phyloP scores from a whole-genome alignment of 92 coral and sea anemone species.

The Zoanthus gigantus region DNA sequence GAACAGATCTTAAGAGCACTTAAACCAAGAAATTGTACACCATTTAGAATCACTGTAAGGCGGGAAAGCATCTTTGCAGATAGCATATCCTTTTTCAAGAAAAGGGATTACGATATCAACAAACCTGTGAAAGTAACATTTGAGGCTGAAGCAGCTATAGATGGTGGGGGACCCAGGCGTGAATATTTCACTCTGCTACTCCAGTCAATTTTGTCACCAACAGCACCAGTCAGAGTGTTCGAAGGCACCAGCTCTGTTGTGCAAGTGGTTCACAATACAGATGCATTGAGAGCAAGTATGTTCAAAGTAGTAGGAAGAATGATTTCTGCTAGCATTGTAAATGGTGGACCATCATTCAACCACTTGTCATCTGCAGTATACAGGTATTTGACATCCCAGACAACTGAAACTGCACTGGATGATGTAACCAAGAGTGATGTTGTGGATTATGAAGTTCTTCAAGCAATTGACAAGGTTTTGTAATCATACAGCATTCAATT shows the following conservation, averaged over 20 bases:
- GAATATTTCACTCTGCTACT: conserved; percentile 69
- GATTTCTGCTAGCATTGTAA: conserved; percentile 58
- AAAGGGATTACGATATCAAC: conserved; percentile 32
- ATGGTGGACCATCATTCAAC: conserved; percentile 62
- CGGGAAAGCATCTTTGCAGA: conserved; percentile 49
- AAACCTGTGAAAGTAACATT: conserved; percentile 48
- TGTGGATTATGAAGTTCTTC: conserved; percentile 54
- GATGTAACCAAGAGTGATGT: conserved; percentile 60
- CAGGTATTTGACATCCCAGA: conserved; percentile 42
- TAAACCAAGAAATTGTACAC: conserved; percentile 1
- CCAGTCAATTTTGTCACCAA: conserved; percentile 57
- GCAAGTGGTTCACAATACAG: conserved; percentile 64
- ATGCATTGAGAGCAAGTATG: conserved; percentile 67
- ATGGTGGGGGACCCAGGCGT: conserved; percentile 72
- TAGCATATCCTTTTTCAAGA: conserved; percentile 18
- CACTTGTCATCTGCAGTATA: conserved; percentile 56
- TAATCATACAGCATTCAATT: too few relatives aligned
- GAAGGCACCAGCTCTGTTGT: conserved; percentile 47
- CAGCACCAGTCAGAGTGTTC: conserved; percentile 50
- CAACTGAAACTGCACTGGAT: conserved; percentile 36
- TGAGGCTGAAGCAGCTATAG: conserved; percentile 68
- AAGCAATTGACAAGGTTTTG: conserved; percentile 59
- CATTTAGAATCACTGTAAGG: conserved; percentile 34
- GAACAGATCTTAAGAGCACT: conserved; percentile 4
- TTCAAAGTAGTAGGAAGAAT: conserved; percentile 70